phyloP scores from a whole-genome alignment of 2,797 vertebrate species.

The Oryzias sinensis region DNA sequence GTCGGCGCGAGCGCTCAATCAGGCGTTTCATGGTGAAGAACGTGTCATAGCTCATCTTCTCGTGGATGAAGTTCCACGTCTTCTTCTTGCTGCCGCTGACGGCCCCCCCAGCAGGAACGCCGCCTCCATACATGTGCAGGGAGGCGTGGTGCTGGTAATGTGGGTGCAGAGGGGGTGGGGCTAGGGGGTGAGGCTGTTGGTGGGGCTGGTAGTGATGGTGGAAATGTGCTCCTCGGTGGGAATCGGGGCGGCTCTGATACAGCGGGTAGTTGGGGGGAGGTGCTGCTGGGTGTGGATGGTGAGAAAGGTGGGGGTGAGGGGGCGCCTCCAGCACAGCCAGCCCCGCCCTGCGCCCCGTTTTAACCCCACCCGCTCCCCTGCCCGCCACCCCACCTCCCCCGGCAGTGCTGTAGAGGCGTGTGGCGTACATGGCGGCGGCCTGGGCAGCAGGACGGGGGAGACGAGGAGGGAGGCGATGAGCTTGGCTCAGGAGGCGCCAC shows the following conservation, averaged over 20 bases:
- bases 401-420: constrained; percentile 65
- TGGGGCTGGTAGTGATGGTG: constrained; percentile 65
- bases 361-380: constrained; percentile 62
- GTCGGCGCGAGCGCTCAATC: constrained; percentile 84
- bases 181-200: constrained; percentile 52
- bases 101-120: neutral
- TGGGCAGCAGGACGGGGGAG: constrained; percentile 11
- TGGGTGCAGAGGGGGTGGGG: constrained; percentile 46
- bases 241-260: constrained; percentile 69
- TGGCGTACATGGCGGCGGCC: constrained; percentile 70
- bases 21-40: constrained; percentile 91
- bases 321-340: constrained; percentile 68
- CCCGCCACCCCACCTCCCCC: constrained; percentile 53
- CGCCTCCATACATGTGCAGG: constrained; percentile 44
- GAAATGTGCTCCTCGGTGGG: constrained; percentile 64
- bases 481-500: constrained; percentile 70
- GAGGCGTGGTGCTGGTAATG: constrained; percentile 67
- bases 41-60: constrained; percentile 89
- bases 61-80: constrained; percentile 88
- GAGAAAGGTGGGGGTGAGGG: constrained; percentile 54
- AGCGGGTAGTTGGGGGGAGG: constrained; percentile 58
- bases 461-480: constrained; percentile 30
- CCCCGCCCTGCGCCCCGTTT: constrained; percentile 67
- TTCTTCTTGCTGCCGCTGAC: constrained; percentile 71
- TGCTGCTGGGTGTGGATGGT: constrained; percentile 42